Conservation (phyloP, 2,888 invertebrate species). For the Agrotis segetum region DNA sequence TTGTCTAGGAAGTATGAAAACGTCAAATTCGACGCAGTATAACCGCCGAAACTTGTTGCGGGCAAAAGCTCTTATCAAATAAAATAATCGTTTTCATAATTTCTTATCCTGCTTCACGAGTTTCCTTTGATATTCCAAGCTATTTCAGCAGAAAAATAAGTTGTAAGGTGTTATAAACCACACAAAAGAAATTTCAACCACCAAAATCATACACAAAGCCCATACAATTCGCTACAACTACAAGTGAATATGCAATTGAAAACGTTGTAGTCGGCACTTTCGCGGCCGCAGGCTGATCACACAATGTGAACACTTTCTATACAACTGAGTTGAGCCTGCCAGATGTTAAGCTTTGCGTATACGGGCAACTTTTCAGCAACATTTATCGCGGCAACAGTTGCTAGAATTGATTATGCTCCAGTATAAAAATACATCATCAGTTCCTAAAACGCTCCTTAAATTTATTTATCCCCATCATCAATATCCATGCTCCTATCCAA, state of each 20-base stretch:
- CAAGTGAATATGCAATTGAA: conserved; percentile 58
- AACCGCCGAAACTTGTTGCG: too few species aligned
- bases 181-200: not conserved
- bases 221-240: conserved; percentile 45
- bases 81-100: too few species aligned
- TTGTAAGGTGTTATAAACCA: not conserved
- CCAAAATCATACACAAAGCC: conserved; percentile 24
- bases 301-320: conserved; percentile 62
- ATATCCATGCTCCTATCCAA: too few species aligned
- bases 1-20: too few species aligned
- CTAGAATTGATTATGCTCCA: too few species aligned
- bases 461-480: too few species aligned
- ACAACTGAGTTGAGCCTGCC: conserved; percentile 20
- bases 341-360: conserved; percentile 13
- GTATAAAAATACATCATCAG: too few species aligned
- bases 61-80: too few species aligned
- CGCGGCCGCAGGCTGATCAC: conserved; percentile 60
- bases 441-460: not conserved
- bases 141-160: not conserved
- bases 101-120: too few species aligned
- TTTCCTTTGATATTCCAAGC: not conserved
- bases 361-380: conserved; percentile 25
- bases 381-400: not conserved
- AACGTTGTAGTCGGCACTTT: conserved; percentile 54
- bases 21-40: not conserved